Evolutionary conservation across 1,140 invertebrate species (phyloP).

Genomic region (Subanguina moxae): DNA sequence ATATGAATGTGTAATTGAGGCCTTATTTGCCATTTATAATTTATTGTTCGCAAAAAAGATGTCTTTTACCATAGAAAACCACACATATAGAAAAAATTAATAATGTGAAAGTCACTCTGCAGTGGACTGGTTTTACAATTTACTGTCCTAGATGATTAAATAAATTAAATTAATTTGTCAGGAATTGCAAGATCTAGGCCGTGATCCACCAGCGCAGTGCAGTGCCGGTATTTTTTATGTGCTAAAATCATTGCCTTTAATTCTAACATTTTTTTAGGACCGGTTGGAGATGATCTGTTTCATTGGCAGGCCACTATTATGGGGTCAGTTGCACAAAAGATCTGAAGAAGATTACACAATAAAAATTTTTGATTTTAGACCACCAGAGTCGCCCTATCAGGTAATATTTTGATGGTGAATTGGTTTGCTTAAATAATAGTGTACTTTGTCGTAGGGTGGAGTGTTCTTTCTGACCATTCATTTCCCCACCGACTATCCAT

Average conservation of each 20-base stretch:
- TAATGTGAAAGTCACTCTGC: neutral
- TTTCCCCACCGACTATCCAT: slow-evolving; percentile 98
- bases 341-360: no score
- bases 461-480: slow-evolving; percentile 99
- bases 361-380: no score
- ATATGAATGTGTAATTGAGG: neutral
- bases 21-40: neutral
- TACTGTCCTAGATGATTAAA: neutral
- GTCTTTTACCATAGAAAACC: neutral
- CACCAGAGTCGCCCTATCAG: slow-evolving; percentile 69
- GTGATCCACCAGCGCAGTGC: slow-evolving; percentile 97
- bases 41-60: neutral
- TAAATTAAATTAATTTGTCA: slow-evolving; percentile 58
- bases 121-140: neutral
- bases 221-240: slow-evolving; percentile 68
- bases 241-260: no score
- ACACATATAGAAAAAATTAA: neutral
- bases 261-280: slow-evolving; percentile 62
- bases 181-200: slow-evolving; percentile 95
- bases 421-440: no score
- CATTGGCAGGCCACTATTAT: slow-evolving; percentile 98
- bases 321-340: no score
- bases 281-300: slow-evolving; percentile 94
- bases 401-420: neutral
- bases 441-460: slow-evolving; percentile 68